Evolutionary conservation across 30 jellyfish, hydroid and myxozoan genomes (phyloP).

Genomic region (Rhopilema esculentum): DNA sequence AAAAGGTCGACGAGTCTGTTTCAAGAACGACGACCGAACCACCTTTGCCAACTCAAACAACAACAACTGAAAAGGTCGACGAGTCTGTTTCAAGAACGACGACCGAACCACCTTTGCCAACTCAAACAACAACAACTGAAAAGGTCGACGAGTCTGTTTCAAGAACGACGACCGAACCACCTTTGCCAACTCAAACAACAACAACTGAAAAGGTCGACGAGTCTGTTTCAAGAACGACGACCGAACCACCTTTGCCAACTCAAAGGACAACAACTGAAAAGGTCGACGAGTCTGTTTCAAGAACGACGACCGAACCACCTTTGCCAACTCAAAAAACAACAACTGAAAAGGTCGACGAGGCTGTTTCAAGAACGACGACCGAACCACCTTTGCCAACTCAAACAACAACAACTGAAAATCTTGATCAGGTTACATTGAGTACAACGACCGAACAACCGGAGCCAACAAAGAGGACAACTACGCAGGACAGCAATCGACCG

Average conservation of each 20-base stretch:
- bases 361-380: background rate
- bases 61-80: background rate
- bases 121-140: slow-evolving; percentile 13
- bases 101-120: background rate
- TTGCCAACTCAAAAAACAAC: slow-evolving; percentile 34
- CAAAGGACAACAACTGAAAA: slow-evolving; percentile 23
- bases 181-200: background rate
- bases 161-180: background rate
- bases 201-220: slow-evolving; percentile 11
- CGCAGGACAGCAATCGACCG: slow-evolving; percentile 1
- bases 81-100: background rate
- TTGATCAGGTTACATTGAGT: background rate
- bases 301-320: slow-evolving; percentile 10
- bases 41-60: background rate
- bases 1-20: background rate
- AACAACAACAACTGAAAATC: slow-evolving; percentile 37
- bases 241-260: background rate
- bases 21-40: background rate
- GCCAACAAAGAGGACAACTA: slow-evolving; percentile 22
- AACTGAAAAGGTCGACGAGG: slow-evolving; percentile 14
- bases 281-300: background rate
- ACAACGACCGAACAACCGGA: slow-evolving; percentile 27
- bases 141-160: background rate
- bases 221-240: background rate
- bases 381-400: slow-evolving; percentile 14